phyloP scores from a whole-genome alignment of 2,113 vertebrate species.

The Sylvilagus bachmani region DNA sequence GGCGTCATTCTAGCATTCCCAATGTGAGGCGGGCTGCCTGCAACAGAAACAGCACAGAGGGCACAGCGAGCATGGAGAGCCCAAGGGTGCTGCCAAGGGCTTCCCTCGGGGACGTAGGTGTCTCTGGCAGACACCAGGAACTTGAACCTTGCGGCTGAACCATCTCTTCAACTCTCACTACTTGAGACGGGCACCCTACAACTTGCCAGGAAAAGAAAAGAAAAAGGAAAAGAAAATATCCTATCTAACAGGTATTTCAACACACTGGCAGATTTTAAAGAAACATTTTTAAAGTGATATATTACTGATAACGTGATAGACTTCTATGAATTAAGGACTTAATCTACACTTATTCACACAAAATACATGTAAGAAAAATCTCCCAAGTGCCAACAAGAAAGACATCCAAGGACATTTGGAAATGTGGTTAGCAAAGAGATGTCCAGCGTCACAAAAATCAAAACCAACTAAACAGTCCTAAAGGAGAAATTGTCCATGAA shows the following conservation, averaged over 20 bases:
- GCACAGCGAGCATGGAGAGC: neutral
- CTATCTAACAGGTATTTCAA: neutral
- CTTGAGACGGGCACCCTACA: neutral
- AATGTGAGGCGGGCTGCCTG: neutral
- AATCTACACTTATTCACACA: neutral
- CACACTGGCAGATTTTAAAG: neutral
- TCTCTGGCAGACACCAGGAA: neutral
- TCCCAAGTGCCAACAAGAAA: neutral
- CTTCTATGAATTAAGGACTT: neutral
- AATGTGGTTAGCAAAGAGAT: neutral
- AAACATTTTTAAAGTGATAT: neutral
- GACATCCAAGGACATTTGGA: neutral
- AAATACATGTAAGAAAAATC: neutral
- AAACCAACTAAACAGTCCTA: neutral
- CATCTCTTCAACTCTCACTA: neutral
- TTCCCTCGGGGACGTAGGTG: accelerated
- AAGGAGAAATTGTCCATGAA: neutral
- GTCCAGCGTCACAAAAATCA: neutral
- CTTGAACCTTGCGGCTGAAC: neutral
- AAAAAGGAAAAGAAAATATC: neutral
- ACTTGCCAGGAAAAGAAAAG: neutral
- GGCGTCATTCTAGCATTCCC: neutral
- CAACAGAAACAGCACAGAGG: neutral
- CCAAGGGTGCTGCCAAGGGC: accelerated
- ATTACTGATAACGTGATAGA: neutral